phyloP scores from a whole-genome alignment of 2,113 vertebrate species.

The Eulacestoma nigropectus region DNA sequence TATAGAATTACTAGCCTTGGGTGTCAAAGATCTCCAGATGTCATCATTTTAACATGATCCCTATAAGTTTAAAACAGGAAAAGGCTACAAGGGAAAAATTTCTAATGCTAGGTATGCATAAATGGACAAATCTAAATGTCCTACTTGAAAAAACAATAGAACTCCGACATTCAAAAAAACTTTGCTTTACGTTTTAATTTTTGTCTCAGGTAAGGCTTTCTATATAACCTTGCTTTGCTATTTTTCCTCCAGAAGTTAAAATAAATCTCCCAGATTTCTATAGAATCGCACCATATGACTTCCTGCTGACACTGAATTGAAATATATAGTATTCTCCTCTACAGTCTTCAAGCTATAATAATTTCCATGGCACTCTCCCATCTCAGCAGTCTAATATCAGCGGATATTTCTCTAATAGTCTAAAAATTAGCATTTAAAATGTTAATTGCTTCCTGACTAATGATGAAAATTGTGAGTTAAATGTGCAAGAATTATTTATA shows the following conservation, averaged over 20 bases:
- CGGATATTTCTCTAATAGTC: constrained; percentile 45
- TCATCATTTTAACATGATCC: background rate
- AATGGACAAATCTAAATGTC: background rate
- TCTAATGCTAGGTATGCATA: background rate
- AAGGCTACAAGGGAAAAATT: background rate
- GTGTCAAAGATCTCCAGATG: background rate
- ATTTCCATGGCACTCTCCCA: background rate
- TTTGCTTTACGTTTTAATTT: background rate
- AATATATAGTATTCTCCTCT: background rate
- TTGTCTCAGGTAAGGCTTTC: background rate
- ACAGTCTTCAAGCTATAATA: background rate
- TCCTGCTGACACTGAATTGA: background rate
- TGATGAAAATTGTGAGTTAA: constrained; percentile 46
- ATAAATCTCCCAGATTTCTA: background rate
- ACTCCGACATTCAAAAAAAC: background rate
- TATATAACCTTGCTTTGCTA: background rate
- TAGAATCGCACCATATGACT: background rate
- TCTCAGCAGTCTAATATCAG: background rate
- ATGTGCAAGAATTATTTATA: constrained; percentile 62
- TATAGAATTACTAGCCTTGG: background rate
- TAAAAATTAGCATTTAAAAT: constrained; percentile 59
- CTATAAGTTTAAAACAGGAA: background rate
- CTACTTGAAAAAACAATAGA: background rate
- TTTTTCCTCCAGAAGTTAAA: background rate
- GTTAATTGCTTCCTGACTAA: constrained; percentile 59